Evolutionary conservation across 2,113 vertebrate genomes (phyloP).

Genomic region (Phrynosoma blainvillii): DNA sequence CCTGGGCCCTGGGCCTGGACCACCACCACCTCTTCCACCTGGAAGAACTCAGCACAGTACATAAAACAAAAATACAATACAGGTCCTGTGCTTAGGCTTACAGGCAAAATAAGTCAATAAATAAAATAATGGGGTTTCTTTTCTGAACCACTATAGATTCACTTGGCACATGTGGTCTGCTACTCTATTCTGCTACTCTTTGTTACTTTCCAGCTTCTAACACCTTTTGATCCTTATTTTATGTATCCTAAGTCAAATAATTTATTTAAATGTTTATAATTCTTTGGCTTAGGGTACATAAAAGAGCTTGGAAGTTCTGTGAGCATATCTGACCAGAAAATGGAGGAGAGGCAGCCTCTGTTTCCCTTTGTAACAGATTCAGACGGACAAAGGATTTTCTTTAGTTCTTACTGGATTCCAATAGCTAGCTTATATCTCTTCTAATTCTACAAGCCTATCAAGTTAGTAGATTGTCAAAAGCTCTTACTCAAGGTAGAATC

Average conservation of each 20-base stretch:
- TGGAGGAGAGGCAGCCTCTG: background rate
- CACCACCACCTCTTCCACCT: background rate
- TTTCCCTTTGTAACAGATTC: background rate
- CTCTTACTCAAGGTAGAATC: background rate
- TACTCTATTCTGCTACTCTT: background rate
- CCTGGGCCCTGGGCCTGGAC: background rate
- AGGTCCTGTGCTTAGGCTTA: background rate
- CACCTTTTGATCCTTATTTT: background rate
- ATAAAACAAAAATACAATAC: background rate
- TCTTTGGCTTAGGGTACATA: background rate
- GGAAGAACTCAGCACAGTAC: background rate
- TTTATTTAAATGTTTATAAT: background rate
- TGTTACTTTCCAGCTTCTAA: background rate
- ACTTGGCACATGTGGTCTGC: background rate
- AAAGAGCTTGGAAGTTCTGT: no score
- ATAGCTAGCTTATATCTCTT: background rate
- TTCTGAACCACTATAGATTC: background rate
- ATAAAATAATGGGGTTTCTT: background rate
- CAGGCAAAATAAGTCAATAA: background rate
- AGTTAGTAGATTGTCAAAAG: background rate
- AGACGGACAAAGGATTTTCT: background rate
- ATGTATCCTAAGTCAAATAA: background rate
- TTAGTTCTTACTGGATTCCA: background rate
- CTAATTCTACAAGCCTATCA: background rate
- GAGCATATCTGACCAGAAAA: background rate